phyloP scores from a whole-genome alignment of 2,888 invertebrate species.

The Nematopogon swammerdamellus region DNA sequence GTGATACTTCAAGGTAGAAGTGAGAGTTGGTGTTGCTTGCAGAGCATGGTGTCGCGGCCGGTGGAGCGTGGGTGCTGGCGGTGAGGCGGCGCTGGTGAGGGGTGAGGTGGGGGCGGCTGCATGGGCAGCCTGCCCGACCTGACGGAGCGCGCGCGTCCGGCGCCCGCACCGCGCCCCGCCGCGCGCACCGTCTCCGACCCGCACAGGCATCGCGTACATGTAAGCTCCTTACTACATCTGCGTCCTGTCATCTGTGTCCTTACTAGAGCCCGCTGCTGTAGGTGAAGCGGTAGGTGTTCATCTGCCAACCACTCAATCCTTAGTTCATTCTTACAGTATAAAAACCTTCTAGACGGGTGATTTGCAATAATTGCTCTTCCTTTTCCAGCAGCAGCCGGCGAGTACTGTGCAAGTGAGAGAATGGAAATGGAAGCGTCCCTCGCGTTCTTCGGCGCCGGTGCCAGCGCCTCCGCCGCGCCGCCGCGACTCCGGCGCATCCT shows the following conservation, averaged over 20 bases:
- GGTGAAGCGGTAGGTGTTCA: no score
- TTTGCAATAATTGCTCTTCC: no score
- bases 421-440: conserved; percentile 38
- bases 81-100: conserved; percentile 2
- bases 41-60: no score
- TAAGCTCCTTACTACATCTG: conserved; percentile 10
- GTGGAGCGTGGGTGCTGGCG: no score
- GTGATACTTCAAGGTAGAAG: no score
- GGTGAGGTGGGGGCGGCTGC: conserved; percentile 11
- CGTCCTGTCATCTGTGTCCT: neutral
- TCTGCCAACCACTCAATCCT: no score
- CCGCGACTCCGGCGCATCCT: conserved; percentile 68
- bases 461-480: conserved; percentile 31
- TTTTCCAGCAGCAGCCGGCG: conserved; percentile 30
- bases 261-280: no score
- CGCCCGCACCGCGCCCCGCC: conserved; percentile 28
- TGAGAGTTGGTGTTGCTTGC: no score
- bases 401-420: conserved; percentile 43
- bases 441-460: conserved; percentile 19
- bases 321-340: no score
- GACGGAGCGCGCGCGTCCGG: conserved; percentile 46
- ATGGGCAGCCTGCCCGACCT: conserved; percentile 55
- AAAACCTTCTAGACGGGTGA: no score
- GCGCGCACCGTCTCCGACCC: conserved; percentile 44
- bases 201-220: conserved; percentile 40